phyloP scores from a whole-genome alignment of 2,888 invertebrate species.

The Aquatica leii region DNA sequence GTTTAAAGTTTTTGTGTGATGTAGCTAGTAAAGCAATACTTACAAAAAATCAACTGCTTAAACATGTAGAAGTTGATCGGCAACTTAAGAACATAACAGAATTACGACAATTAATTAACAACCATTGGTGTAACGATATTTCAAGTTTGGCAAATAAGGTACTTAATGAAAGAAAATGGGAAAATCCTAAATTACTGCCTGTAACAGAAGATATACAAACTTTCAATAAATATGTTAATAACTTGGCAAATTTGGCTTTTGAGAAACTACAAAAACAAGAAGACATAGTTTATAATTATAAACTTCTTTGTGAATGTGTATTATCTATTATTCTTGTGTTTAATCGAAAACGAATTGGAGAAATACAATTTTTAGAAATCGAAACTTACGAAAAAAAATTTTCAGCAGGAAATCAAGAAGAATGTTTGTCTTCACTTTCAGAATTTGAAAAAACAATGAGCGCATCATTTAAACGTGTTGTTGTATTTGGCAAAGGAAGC shows the following conservation, averaged over 20 bases:
- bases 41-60: background rate
- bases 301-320: constrained; percentile 10
- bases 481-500: constrained; percentile 26
- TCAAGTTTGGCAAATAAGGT: constrained; percentile 23
- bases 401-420: constrained; percentile 10
- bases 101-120: constrained; percentile 13
- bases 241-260: constrained; percentile 12
- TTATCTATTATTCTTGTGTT: constrained; percentile 8
- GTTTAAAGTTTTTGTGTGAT: constrained; percentile 24
- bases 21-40: constrained; percentile 12
- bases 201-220: constrained; percentile 17
- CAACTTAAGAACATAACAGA: constrained; percentile 11
- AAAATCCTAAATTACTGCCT: constrained; percentile 22
- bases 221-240: constrained; percentile 14
- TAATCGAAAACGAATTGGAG: constrained; percentile 17
- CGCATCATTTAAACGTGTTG: constrained; percentile 15
- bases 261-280: constrained; percentile 11
- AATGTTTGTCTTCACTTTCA: constrained; percentile 20
- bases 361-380: constrained; percentile 21
- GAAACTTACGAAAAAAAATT: constrained; percentile 9
- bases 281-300: constrained; percentile 14
- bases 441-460: constrained; percentile 18
- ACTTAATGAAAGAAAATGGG: constrained; percentile 19
- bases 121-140: constrained; percentile 25
- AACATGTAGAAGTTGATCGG: background rate